phyloP scores from a whole-genome alignment of 2,113 vertebrate species.

The Ophiodon elongatus region DNA sequence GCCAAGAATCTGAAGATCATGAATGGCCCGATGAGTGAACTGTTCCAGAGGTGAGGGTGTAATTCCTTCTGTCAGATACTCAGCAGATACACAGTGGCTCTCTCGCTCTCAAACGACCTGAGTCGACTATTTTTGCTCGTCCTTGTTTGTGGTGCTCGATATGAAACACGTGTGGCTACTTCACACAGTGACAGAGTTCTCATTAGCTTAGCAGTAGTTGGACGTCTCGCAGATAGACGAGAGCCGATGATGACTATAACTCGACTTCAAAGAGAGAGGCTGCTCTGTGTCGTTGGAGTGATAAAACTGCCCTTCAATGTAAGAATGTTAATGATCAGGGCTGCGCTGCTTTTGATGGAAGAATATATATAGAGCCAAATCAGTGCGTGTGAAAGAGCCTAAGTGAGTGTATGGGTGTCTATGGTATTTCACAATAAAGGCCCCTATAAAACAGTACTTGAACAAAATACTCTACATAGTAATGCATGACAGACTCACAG shows the following conservation, averaged over 20 bases:
- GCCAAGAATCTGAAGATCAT: slow-evolving; percentile 60
- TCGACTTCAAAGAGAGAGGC: slow-evolving; percentile 70
- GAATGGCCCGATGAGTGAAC: slow-evolving; percentile 50
- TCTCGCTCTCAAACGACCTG: slow-evolving; percentile 23
- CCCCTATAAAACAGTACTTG: slow-evolving; percentile 43
- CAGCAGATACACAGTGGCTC: slow-evolving; percentile 26
- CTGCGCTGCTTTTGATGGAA: slow-evolving; percentile 59
- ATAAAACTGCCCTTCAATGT: slow-evolving; percentile 75
- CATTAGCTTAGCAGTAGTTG: slow-evolving; percentile 32
- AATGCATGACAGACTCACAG: slow-evolving; percentile 39
- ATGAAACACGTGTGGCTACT: slow-evolving; percentile 33
- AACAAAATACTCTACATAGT: slow-evolving; percentile 30
- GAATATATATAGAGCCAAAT: slow-evolving; percentile 71
- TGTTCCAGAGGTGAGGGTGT: slow-evolving; percentile 55
- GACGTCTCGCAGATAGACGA: slow-evolving; percentile 24
- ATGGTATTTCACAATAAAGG: slow-evolving; percentile 65
- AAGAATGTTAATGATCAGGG: slow-evolving; percentile 81
- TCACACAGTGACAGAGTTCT: slow-evolving; percentile 5
- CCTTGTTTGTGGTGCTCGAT: not conserved
- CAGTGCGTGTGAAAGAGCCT: slow-evolving; percentile 73
- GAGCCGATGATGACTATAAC: slow-evolving; percentile 16
- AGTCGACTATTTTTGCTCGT: slow-evolving; percentile 44
- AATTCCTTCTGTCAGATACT: slow-evolving; percentile 60
- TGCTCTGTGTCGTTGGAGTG: slow-evolving; percentile 60
- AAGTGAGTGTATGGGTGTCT: slow-evolving; percentile 50